Conservation (phyloP, 2,888 invertebrate genomes). For the Antitype chi region DNA sequence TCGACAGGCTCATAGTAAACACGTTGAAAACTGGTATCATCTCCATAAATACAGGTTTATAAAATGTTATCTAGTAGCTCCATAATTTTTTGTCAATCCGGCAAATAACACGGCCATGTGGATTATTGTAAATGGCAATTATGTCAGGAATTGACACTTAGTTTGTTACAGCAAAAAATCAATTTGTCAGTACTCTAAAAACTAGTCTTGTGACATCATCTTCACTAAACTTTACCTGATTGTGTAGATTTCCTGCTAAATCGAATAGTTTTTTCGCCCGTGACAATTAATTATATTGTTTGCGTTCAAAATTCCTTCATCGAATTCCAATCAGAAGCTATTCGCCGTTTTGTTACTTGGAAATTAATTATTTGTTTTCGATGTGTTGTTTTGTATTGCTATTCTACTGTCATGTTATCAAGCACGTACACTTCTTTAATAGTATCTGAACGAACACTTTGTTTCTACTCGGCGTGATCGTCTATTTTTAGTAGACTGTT, state of each 20-base stretch:
- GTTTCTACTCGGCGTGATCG: conserved; percentile 63
- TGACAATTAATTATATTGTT: conserved; percentile 61
- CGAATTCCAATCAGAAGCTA: conserved; percentile 66
- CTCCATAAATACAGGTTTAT: conserved; percentile 63
- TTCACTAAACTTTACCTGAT: conserved; percentile 15
- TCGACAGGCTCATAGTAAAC: conserved; percentile 44
- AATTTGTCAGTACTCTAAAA: conserved; percentile 20
- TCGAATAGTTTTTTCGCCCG: conserved; percentile 37
- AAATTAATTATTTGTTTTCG: conserved; percentile 68
- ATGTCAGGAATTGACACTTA: conserved; percentile 51
- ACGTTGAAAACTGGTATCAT: conserved; percentile 58
- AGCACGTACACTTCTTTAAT: conserved; percentile 69
- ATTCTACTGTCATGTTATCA: conserved; percentile 68
- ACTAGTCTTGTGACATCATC: conserved; percentile 3
- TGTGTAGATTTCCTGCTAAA: conserved; percentile 14
- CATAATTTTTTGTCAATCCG: conserved; percentile 55
- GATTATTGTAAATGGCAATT: conserved; percentile 51
- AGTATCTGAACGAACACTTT: conserved; percentile 65
- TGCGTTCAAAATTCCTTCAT: conserved; percentile 61
- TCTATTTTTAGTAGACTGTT: conserved; percentile 61
- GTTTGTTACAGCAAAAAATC: conserved; percentile 41
- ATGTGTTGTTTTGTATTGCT: conserved; percentile 63
- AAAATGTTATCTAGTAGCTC: conserved; percentile 58
- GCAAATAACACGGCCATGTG: conserved; percentile 39
- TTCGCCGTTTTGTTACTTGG: conserved; percentile 63